These are phyloP conservation scores for Amyelois transitella DNA, from an alignment of 1,140 invertebrate species.

Conservation along the genomic window DNA sequence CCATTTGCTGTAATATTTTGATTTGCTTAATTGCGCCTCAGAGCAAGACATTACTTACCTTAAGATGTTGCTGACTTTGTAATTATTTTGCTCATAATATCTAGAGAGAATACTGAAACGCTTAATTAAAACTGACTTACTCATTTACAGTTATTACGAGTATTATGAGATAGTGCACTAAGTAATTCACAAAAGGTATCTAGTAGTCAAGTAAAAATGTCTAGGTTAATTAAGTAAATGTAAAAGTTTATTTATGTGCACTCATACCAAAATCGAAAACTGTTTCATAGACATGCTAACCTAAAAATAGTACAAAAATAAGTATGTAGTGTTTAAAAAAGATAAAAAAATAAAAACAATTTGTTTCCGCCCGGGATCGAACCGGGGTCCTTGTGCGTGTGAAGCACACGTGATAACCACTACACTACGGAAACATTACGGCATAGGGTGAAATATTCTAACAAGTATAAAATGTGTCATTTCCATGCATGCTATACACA, in stretches of 20 bases:
- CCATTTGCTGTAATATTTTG: neutral
- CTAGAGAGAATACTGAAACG: neutral
- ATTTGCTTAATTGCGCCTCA: neutral
- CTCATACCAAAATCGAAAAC: too few species aligned
- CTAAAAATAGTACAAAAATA: too few species aligned
- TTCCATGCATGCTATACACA: too few species aligned
- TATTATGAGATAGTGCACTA: too few species aligned
- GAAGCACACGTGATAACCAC: slow-evolving; percentile 74
- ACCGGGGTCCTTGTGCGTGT: slow-evolving; percentile 89
- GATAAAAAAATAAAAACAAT: neutral
- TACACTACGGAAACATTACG: slow-evolving; percentile 66
- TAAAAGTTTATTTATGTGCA: neutral
- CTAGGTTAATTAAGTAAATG: too few species aligned
- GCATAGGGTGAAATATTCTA: neutral
- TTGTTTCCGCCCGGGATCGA: slow-evolving; percentile 86
- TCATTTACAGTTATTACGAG: neutral
- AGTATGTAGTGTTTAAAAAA: neutral
- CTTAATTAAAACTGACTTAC: neutral
- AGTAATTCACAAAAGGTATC: too few species aligned
- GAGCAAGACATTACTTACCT: neutral
- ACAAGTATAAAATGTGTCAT: too few species aligned
- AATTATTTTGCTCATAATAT: neutral
- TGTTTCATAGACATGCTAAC: too few species aligned
- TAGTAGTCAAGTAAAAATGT: too few species aligned
- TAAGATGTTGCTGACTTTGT: neutral